A percentile compares a stretch with the other conserved stretches of the same genome.
Evolutionary conservation across 2,888 invertebrate species (phyloP).

Genomic region (Notodonta dromedarius): DNA sequence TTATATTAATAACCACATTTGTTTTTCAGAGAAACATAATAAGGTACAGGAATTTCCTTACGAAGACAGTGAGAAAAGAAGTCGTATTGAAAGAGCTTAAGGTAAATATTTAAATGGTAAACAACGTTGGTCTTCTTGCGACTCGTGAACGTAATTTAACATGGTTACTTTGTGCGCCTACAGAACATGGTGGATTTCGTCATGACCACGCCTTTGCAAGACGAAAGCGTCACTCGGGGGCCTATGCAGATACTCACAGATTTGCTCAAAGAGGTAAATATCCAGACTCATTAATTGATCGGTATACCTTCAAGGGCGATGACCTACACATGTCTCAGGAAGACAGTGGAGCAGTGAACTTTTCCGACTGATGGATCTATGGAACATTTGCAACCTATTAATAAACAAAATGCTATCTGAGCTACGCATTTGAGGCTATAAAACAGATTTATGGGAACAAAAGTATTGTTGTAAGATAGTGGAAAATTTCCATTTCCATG

Average conservation of each 20-base stretch:
- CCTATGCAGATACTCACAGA: conserved; percentile 90
- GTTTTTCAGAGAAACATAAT: conserved; percentile 88
- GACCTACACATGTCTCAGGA: no score
- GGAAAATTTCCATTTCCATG: conserved; percentile 20
- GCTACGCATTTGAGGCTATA: no score
- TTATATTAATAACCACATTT: conserved; percentile 15
- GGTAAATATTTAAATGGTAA: conserved; percentile 63
- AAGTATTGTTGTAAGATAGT: not conserved
- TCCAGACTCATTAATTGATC: not conserved
- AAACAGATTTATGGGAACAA: not conserved
- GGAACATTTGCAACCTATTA: no score
- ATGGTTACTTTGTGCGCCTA: not conserved
- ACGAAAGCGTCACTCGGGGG: conserved; percentile 88
- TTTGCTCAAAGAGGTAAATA: conserved; percentile 85
- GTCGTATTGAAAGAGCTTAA: conserved; percentile 90
- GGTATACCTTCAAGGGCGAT: no score
- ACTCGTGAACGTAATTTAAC: not conserved
- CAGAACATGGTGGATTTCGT: conserved; percentile 91
- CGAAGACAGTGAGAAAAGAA: conserved; percentile 87
- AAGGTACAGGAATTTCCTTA: conserved; percentile 88
- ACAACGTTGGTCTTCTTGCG: not conserved
- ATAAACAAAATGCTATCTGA: no score
- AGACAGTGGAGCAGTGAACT: no score
- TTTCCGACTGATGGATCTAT: no score
- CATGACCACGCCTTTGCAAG: conserved; percentile 90